Evolutionary conservation across 2,888 invertebrate species (phyloP).

Genomic region (Chironomus riparius): DNA sequence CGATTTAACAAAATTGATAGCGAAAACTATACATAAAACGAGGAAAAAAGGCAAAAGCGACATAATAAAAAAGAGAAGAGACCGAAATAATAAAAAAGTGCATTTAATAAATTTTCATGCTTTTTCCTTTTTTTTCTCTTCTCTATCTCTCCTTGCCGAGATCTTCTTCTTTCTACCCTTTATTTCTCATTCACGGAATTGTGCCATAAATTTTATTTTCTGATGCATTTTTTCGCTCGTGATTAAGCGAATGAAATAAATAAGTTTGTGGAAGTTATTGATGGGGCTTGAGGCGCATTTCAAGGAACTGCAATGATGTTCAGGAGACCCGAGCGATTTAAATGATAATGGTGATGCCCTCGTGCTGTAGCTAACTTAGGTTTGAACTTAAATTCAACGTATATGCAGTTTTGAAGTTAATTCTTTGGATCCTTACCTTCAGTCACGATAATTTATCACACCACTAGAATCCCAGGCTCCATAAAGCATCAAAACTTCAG

Average conservation of each 20-base stretch:
- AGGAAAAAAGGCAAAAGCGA: background rate
- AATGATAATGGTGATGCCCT: too few species aligned
- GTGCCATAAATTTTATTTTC: conserved; percentile 23
- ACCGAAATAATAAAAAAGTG: conserved; percentile 23
- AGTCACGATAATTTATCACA: too few species aligned
- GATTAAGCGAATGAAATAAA: background rate
- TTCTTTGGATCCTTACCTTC: too few species aligned
- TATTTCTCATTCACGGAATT: background rate
- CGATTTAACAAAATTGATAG: conserved; percentile 26
- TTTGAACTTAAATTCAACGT: too few species aligned
- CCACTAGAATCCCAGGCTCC: too few species aligned
- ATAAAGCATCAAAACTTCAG: too few species aligned
- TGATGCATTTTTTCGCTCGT: conserved; percentile 5
- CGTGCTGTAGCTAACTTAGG: too few species aligned
- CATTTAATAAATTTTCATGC: conserved; percentile 25
- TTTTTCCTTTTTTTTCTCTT: background rate
- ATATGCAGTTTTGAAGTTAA: too few species aligned
- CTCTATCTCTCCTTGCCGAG: too few species aligned
- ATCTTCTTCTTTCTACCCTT: too few species aligned
- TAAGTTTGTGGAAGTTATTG: background rate
- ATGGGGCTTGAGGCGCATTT: background rate
- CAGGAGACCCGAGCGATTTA: too few species aligned
- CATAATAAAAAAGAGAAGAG: conserved; percentile 14
- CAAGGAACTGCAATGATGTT: too few species aligned
- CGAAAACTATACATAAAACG: conserved; percentile 5